Evolutionary conservation across 1,140 invertebrate species (phyloP).

Genomic region (Ptiloglossa arizonensis): DNA sequence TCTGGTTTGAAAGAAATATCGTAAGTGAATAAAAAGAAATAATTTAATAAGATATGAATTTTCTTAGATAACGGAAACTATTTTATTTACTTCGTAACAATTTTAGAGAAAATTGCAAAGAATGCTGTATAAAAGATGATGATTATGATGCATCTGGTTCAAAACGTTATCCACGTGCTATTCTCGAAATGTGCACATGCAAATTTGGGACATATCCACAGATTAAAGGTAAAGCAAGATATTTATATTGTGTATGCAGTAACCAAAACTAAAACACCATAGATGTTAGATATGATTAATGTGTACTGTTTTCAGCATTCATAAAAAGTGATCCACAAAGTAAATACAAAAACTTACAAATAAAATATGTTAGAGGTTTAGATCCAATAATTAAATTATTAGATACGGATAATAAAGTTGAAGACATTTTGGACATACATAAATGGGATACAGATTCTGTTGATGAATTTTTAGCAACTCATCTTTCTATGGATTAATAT

Average conservation of each 20-base stretch:
- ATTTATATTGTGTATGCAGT: neutral
- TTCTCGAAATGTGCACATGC: constrained; percentile 96
- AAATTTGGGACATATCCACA: constrained; percentile 98
- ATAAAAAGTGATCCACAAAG: constrained; percentile 93
- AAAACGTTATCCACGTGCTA: constrained; percentile 91
- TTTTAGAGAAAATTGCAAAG: constrained; percentile 87
- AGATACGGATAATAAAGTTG: constrained; percentile 90
- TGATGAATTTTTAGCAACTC: constrained; percentile 95
- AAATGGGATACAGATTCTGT: constrained; percentile 99
- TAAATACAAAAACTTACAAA: constrained; percentile 93
- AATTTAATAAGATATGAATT: neutral
- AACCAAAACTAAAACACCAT: neutral
- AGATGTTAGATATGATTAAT: neutral
- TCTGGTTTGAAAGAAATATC: constrained; percentile 88
- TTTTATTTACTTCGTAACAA: neutral
- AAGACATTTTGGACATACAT: constrained; percentile 95
- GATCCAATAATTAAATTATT: constrained; percentile 96
- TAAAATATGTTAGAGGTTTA: constrained; percentile 94
- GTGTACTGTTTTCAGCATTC: constrained; percentile 86
- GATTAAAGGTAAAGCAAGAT: constrained; percentile 87
- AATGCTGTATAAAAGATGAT: constrained; percentile 87
- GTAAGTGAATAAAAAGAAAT: constrained; percentile 74
- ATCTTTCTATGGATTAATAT: constrained; percentile 84
- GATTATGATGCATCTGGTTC: constrained; percentile 85
- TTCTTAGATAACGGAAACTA: neutral